These are phyloP conservation scores for Cacoxenus indagator DNA, from an alignment of 2,888 invertebrate species.

Conservation along the genomic window DNA sequence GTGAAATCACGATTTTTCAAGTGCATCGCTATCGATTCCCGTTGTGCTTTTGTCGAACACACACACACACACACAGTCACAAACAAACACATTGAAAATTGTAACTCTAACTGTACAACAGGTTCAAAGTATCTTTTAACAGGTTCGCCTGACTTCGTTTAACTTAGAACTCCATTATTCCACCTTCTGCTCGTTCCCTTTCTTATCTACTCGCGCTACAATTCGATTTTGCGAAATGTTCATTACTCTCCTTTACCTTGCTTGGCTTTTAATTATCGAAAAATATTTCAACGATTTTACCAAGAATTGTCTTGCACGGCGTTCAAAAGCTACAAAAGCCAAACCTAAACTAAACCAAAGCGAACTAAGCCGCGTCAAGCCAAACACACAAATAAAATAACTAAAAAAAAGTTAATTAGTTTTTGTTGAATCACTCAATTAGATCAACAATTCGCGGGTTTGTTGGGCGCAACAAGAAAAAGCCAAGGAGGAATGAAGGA, in stretches of 20 bases:
- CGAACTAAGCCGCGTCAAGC: not conserved
- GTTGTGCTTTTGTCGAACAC: not conserved
- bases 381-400: slow-evolving; percentile 32
- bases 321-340: slow-evolving; percentile 9
- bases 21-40: slow-evolving; percentile 60
- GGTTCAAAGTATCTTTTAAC: slow-evolving; percentile 66
- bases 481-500: too few species aligned
- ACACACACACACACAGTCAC: not conserved
- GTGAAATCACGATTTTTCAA: slow-evolving; percentile 63
- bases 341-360: slow-evolving; percentile 43
- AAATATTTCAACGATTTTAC: slow-evolving; percentile 55
- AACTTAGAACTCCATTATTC: slow-evolving; percentile 27
- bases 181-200: not conserved
- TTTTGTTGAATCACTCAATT: slow-evolving; percentile 59
- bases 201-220: not conserved
- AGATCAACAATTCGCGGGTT: slow-evolving; percentile 38
- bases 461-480: too few species aligned
- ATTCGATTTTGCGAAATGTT: slow-evolving; percentile 22
- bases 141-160: slow-evolving; percentile 52
- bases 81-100: slow-evolving; percentile 40
- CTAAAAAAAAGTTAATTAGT: slow-evolving; percentile 56
- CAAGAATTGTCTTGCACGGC: slow-evolving; percentile 18
- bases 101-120: slow-evolving; percentile 67
- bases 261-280: slow-evolving; percentile 55
- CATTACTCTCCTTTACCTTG: not conserved